Conservation (phyloP, 2,113 vertebrate species). For the Ranitomeya imitator region DNA sequence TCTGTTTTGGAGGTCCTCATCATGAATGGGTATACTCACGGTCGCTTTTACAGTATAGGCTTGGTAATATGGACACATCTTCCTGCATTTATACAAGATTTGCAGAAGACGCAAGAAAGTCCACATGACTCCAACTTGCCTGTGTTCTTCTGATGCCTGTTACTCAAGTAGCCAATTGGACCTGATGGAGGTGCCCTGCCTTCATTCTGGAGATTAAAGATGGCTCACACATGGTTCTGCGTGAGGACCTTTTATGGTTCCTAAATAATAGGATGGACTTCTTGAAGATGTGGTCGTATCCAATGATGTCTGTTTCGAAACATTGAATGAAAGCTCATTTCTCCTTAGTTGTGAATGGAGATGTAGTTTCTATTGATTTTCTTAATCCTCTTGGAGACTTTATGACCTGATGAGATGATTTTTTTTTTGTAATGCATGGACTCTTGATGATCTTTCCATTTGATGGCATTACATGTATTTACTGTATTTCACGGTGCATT, state of each 20-base stretch:
- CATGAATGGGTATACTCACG: background rate
- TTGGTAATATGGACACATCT: background rate
- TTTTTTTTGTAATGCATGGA: background rate
- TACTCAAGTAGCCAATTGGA: background rate
- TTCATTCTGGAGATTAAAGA: background rate
- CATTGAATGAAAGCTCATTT: background rate
- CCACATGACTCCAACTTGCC: background rate
- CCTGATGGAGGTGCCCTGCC: background rate
- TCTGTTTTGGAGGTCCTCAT: background rate
- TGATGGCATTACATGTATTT: conserved; percentile 60
- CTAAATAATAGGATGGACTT: background rate
- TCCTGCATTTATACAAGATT: background rate
- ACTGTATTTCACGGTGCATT: conserved; percentile 62
- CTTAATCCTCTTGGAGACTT: background rate
- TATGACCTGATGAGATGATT: background rate
- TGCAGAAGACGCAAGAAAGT: background rate
- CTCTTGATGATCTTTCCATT: conserved; percentile 44
- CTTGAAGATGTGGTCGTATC: background rate
- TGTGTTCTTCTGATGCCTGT: background rate
- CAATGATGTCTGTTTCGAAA: background rate
- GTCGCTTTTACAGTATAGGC: background rate
- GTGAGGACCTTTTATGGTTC: background rate
- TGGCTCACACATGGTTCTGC: background rate
- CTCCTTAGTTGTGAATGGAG: background rate
- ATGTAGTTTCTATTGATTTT: too few relatives aligned